A percentile compares a stretch with the other conserved stretches of the same genome.
Evolutionary conservation across 2,888 invertebrate species (phyloP).

Genomic region (Bruchidius siliquastri): DNA sequence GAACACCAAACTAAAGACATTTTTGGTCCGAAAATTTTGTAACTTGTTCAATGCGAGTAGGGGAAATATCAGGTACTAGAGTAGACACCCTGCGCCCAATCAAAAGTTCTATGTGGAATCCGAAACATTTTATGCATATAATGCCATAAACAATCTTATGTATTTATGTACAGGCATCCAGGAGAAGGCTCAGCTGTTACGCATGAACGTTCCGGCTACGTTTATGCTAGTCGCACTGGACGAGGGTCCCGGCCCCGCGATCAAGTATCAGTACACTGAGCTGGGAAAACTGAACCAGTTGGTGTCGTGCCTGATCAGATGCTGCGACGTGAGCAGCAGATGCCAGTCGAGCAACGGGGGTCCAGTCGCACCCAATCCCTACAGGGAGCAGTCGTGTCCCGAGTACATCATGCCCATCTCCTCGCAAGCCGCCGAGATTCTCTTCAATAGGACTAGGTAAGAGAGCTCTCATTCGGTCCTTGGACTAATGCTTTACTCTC

Average conservation of each 20-base stretch:
- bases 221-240: conserved; percentile 90
- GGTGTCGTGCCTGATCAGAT: conserved; percentile 84
- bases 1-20: too few species aligned
- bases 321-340: conserved; percentile 75
- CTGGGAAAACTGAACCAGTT: conserved; percentile 89
- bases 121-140: too few species aligned
- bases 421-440: conserved; percentile 71
- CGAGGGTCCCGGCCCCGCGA: conserved; percentile 86
- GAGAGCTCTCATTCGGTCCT: conserved; percentile 7
- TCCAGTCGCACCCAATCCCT: conserved; percentile 65
- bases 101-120: too few species aligned
- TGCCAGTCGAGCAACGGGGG: conserved; percentile 53
- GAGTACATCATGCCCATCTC: conserved; percentile 66
- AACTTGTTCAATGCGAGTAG: too few species aligned
- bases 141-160: too few species aligned
- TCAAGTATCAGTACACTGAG: conserved; percentile 95
- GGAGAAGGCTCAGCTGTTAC: conserved; percentile 60
- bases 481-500: too few species aligned
- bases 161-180: conserved; percentile 48
- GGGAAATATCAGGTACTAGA: too few species aligned
- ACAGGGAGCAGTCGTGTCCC: conserved; percentile 60
- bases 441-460: conserved; percentile 76
- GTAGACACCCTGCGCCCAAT: too few species aligned
- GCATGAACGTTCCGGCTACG: conserved; percentile 82
- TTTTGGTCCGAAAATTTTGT: too few species aligned